Base-by-base conservation (phyloP, 2,797 vertebrate species). In the Sebastes matsubarae region DNA sequence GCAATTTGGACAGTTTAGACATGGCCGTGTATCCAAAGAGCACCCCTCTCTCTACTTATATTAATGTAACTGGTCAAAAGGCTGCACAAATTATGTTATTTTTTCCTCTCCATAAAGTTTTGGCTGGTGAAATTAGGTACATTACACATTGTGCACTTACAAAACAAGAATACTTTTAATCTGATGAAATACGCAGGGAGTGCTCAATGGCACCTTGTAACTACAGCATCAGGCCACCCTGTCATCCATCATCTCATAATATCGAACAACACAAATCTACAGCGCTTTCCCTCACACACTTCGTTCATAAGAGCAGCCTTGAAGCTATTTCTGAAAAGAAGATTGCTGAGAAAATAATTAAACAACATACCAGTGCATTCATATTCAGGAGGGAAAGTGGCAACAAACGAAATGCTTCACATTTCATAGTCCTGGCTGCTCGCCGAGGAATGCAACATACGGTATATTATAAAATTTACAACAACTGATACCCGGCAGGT, bases 401-500 rank as follows among this genome's bases (percentile, higher is more conserved):
- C 20, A 55, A 72, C 18, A 75, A 80, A 73, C 13, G 7, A 29
- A 77, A 81, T 72, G 27, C 36, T 88, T 89, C 79, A 90, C 87
- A 91, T 90, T 89, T 82, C 25, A 69, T 14, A 42, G 63, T 72
- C 68, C 50, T 78, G 55, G 81, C 77, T 80, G 61, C 60, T 27
- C 5, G 32, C 25, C 36, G 4, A 77, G 63, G 60, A 81, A 68
- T 60, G 63, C 2, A 2, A 13, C 10, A 2, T 68, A 77, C 1
- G 61, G 24, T 59, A 68, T 68, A 75, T 70, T 71, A 59, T 38
- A 61, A n/a, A 16, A 77, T 75, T 13, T 74, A 61, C 42, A 80
- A 60, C 67, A 71, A 36, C 22, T 58, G 57, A 58, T 46, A 16
- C 27, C 30, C 32, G 72, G 52, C 42, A 72, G 22, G 38, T 71